These are phyloP conservation scores for Chrysogorgia sp. DNA, from an alignment of 92 coral and sea anemone species.

Conservation along the genomic window DNA sequence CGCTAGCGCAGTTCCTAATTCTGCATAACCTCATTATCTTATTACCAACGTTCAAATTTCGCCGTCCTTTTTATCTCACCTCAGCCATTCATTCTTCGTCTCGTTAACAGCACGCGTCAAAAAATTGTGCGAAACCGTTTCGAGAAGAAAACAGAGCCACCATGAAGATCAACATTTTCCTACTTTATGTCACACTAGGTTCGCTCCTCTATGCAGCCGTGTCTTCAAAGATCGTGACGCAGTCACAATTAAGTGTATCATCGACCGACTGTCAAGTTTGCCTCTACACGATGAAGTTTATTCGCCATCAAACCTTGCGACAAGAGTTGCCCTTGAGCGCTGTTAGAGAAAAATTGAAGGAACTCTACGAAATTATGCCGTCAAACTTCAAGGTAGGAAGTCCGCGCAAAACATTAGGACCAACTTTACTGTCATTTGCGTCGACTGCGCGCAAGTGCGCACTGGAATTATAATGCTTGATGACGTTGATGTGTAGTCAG, in stretches of 20 bases:
- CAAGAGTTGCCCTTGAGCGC: constrained; percentile 21
- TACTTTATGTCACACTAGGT: background rate
- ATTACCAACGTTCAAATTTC: no score
- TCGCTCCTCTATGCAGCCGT: background rate
- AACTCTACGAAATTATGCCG: constrained; percentile 23
- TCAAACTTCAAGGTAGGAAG: constrained; percentile 7
- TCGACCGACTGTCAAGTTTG: constrained; percentile 19
- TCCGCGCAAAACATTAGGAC: background rate
- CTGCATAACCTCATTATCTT: no score
- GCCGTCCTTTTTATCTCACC: no score
- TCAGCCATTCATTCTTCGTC: background rate
- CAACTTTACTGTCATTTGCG: background rate
- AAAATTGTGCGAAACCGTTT: background rate
- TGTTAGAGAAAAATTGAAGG: constrained; percentile 12
- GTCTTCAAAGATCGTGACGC: background rate
- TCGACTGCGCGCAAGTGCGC: background rate
- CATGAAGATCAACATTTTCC: background rate
- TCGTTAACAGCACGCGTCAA: background rate
- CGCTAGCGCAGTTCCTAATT: no score
- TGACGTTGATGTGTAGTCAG: no score
- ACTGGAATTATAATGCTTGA: no score
- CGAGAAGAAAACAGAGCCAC: background rate
- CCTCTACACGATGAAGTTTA: constrained; percentile 23
- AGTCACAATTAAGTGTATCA: background rate
- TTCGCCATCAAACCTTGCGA: constrained; percentile 30